phyloP scores from a whole-genome alignment of 2,113 vertebrate species.

The Syngnathus scovelli region DNA sequence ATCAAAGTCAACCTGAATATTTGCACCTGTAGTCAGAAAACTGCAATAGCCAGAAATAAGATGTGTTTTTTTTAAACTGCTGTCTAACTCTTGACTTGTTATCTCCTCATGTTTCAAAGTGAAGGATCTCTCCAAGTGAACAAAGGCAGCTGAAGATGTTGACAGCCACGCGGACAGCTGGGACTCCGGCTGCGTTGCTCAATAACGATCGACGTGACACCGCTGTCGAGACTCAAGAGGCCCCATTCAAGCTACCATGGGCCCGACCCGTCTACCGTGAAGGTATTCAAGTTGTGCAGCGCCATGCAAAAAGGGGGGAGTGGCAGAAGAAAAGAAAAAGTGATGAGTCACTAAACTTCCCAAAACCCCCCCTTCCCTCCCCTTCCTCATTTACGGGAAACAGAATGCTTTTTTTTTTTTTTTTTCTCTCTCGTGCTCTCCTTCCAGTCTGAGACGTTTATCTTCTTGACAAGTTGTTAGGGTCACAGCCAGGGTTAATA shows the following conservation, averaged over 20 bases:
- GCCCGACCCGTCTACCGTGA: slow-evolving; percentile 41
- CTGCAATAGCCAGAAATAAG: slow-evolving; percentile 11
- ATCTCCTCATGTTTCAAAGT: slow-evolving; percentile 45
- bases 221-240: slow-evolving; percentile 39
- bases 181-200: slow-evolving; percentile 3
- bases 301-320: slow-evolving; percentile 25
- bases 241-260: slow-evolving; percentile 38
- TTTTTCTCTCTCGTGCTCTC: slow-evolving; percentile 15
- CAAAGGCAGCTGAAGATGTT: slow-evolving; percentile 29
- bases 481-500: slow-evolving; percentile 60
- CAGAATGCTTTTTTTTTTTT: slow-evolving; percentile 58
- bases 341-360: slow-evolving; percentile 77
- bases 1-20: slow-evolving; percentile 25
- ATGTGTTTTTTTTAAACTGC: slow-evolving; percentile 16
- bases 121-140: slow-evolving; percentile 3
- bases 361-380: slow-evolving; percentile 68
- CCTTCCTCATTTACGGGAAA: slow-evolving; percentile 72
- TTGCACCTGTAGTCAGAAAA: slow-evolving; percentile 13
- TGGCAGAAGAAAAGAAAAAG: slow-evolving; percentile 65
- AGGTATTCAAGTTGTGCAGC: slow-evolving; percentile 35
- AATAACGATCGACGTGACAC: slow-evolving; percentile 3
- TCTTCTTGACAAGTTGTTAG: slow-evolving; percentile 59
- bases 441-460: slow-evolving; percentile 42
- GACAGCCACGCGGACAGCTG: slow-evolving; percentile 52
- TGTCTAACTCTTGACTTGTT: slow-evolving; percentile 24